These are phyloP conservation scores for Glyphotaelius pellucidus DNA, from an alignment of 2,888 invertebrate species.

Conservation along the genomic window DNA sequence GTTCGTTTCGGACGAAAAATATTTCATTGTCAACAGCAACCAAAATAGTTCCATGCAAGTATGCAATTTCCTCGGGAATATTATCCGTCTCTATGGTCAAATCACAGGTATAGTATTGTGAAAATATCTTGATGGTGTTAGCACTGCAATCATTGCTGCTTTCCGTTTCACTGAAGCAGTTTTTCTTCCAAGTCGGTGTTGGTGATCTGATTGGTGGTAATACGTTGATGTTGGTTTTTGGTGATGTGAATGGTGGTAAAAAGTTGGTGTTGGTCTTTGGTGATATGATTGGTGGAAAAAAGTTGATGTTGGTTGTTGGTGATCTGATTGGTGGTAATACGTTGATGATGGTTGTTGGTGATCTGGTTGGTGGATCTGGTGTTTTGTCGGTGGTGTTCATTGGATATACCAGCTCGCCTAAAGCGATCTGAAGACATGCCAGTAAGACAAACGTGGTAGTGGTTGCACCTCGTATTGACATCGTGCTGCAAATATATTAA, in stretches of 20 bases:
- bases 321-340: too few relatives aligned
- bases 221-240: too few relatives aligned
- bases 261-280: too few relatives aligned
- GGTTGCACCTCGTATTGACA: background rate
- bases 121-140: background rate
- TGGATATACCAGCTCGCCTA: too few relatives aligned
- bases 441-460: background rate
- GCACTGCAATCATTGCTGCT: background rate
- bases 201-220: too few relatives aligned
- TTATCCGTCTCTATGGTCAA: background rate
- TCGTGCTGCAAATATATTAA: background rate
- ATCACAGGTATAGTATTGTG: constrained; percentile 33
- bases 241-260: too few relatives aligned
- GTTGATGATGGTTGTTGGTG: too few relatives aligned
- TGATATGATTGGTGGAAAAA: too few relatives aligned
- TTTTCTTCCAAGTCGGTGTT: background rate
- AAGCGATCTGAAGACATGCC: background rate
- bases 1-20: background rate
- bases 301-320: too few relatives aligned
- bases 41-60: background rate
- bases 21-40: background rate
- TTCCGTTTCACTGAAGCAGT: constrained; percentile 21
- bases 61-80: constrained; percentile 13
- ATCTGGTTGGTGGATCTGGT: too few relatives aligned
- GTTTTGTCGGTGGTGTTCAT: too few relatives aligned